Evolutionary conservation across 2,888 invertebrate genomes (phyloP).

Genomic region (Drosophila cyrtoloma): DNA sequence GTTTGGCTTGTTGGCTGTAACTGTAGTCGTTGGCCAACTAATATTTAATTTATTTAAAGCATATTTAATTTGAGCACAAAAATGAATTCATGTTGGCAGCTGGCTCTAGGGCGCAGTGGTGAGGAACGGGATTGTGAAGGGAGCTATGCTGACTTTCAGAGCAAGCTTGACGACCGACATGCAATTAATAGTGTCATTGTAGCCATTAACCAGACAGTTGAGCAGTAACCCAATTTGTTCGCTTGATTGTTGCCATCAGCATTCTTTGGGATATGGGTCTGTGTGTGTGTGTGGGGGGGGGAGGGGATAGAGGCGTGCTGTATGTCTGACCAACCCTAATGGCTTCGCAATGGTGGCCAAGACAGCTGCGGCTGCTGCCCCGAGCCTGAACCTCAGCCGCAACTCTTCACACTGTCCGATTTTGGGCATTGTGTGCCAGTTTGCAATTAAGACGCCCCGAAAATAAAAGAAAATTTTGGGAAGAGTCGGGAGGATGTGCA

Average conservation of each 20-base stretch:
- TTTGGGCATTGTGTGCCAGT: conserved; percentile 66
- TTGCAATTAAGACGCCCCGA: conserved; percentile 73
- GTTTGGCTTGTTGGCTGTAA: conserved; percentile 1
- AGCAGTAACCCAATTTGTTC: conserved; percentile 80
- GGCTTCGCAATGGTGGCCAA: conserved; percentile 51
- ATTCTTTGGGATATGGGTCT: not conserved
- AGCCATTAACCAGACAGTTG: conserved; percentile 81
- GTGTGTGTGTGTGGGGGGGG: not conserved
- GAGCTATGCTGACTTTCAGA: conserved; percentile 20
- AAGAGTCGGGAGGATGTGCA: not conserved
- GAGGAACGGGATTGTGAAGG: not conserved
- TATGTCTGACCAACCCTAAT: conserved; percentile 70
- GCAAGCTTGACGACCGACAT: conserved; percentile 62
- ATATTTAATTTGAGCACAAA: conserved; percentile 69
- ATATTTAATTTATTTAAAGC: conserved; percentile 73
- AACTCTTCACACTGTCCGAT: conserved; percentile 29
- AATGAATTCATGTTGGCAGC: conserved; percentile 66
- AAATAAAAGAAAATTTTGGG: conserved; percentile 52
- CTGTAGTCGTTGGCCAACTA: conserved; percentile 21
- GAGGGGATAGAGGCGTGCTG: not conserved
- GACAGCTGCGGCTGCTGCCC: conserved; percentile 48
- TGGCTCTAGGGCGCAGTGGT: too few relatives aligned
- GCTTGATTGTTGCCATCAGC: conserved; percentile 66
- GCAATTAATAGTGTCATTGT: conserved; percentile 80
- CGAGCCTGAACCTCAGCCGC: conserved; percentile 16